Base-by-base conservation (phyloP, 2,113 vertebrate genomes). In the Phaethornis superciliosus region DNA sequence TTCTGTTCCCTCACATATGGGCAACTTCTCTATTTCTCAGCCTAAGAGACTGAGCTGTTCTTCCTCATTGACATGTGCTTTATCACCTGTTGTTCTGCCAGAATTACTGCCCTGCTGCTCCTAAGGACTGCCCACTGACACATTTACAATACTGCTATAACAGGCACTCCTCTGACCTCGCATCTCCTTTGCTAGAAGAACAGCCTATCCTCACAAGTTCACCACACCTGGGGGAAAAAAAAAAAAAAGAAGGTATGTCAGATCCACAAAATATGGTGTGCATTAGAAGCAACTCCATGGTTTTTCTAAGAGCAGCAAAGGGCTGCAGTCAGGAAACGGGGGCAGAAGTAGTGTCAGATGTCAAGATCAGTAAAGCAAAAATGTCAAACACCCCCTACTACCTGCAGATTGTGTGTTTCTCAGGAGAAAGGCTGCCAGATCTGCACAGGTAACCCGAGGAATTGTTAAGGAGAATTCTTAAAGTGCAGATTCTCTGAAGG, bases 171-270 rank as follows among this genome's bases (percentile, higher is more conserved):
- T 85, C 70, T 89, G 59, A 87, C 69, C 16, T 52, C 59, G 55
- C 54, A 52, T 15, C 8, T 54, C 30, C 63, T 52, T 14, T 58
- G 33, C 55, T 87, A 32, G 75, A 67, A 70, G 21, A 86, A 69
- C 27, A 76, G 77, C n/a, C 40, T 92, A 84, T 89, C 92, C 89
- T 85, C 74, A 42, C 58, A 81, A 82, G 58, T 56, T 81, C 62
- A 60, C 28, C 2, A 0, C 62, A 92, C 30, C 65, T 89, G 47
- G 35, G 47, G 26, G 7, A 4, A 15, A 30, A 80, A 88, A 42
- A 40, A 40, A 40, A 40, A 40, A 40, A 40, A 12, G 12, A 37
- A 76, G 12, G 75, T 2, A 67, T 10, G 64, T 72, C 72, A 89
- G 69, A 71, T 40, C 72, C 71, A 80, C 46, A 81, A 62, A 79